phyloP scores from a whole-genome alignment of 1,140 invertebrate genomes.

The Bilobella aurantiaca region DNA sequence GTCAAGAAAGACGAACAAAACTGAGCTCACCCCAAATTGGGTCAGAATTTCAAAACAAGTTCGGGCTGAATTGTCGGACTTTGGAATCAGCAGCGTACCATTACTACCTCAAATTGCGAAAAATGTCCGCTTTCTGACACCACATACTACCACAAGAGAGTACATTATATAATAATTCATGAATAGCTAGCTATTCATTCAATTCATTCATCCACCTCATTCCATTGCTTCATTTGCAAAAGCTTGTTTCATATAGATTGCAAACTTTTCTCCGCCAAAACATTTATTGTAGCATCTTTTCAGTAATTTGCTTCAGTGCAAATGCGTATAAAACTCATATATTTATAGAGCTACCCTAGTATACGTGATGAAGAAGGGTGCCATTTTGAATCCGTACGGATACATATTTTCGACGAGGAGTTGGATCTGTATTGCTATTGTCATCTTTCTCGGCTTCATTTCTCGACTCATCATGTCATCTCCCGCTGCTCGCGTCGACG shows the following conservation, averaged over 20 bases:
- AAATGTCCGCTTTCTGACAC: background rate
- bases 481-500: background rate
- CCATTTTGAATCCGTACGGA: background rate
- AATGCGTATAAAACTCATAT: too few relatives aligned
- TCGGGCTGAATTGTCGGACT: background rate
- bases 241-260: too few relatives aligned
- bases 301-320: too few relatives aligned
- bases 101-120: background rate
- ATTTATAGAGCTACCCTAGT: background rate
- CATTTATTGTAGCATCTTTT: too few relatives aligned
- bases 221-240: too few relatives aligned
- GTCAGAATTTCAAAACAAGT: background rate
- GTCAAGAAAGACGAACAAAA: too few relatives aligned
- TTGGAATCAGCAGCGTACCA: background rate
- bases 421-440: background rate
- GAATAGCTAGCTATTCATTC: too few relatives aligned
- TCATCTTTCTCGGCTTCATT: background rate
- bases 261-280: too few relatives aligned
- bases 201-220: background rate
- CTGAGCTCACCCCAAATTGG: too few relatives aligned
- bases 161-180: background rate
- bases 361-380: background rate
- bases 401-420: background rate
- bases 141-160: background rate
- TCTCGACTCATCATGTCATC: background rate